These are phyloP conservation scores for Oscheius sp. DNA, from an alignment of 2,888 invertebrate genomes.

Conservation along the genomic window DNA sequence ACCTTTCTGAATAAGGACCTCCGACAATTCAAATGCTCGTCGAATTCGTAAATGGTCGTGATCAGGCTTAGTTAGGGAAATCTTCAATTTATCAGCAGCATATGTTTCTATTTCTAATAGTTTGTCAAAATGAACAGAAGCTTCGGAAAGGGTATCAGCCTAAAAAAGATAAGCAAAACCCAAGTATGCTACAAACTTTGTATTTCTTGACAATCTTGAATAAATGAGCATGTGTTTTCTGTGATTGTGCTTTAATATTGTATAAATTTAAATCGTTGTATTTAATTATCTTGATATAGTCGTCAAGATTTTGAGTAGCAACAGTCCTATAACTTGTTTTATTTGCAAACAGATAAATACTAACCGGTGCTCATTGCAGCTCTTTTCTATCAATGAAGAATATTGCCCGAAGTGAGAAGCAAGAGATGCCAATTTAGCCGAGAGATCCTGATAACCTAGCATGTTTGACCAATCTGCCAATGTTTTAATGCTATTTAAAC, in stretches of 20 bases:
- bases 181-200: constrained; percentile 75
- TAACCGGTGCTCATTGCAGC: constrained; percentile 77
- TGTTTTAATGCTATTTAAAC: constrained; percentile 82
- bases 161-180: constrained; percentile 17
- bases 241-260: constrained; percentile 85
- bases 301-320: constrained; percentile 88
- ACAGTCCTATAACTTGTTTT: constrained; percentile 79
- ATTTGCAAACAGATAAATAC: background rate
- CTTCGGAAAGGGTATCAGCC: constrained; percentile 45
- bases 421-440: constrained; percentile 75
- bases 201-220: constrained; percentile 79
- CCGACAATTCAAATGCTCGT: constrained; percentile 10
- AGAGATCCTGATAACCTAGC: constrained; percentile 35
- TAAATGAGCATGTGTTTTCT: constrained; percentile 75
- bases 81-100: no score
- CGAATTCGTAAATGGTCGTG: background rate
- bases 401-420: constrained; percentile 88
- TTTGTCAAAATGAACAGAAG: constrained; percentile 48
- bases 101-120: constrained; percentile 39
- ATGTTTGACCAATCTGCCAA: constrained; percentile 45
- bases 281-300: constrained; percentile 91
- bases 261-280: constrained; percentile 96
- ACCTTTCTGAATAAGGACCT: background rate
- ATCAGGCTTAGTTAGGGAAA: background rate
- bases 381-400: constrained; percentile 43